Base-by-base conservation (phyloP, 2,888 invertebrate species). In the Hirtodrosophila cameraria region DNA sequence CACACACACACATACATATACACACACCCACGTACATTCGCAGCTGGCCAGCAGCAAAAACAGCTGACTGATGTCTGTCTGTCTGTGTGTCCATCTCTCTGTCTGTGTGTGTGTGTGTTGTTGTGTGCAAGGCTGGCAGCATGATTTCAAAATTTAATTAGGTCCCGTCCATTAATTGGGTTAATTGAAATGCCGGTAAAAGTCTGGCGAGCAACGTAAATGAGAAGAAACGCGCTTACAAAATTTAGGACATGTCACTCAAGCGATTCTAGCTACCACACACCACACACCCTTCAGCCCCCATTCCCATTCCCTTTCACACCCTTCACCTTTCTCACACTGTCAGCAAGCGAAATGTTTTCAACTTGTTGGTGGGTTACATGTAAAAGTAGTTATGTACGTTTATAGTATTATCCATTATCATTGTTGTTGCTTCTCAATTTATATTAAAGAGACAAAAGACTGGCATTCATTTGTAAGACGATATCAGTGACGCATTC, bases 91-190 rank as follows among this genome's bases (percentile, higher is more conserved):
- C 35, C 25, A 60, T 45, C 23, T 41, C 20, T 38, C 38, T 58
- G 57, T 49, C 41, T 41, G 41, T 25, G 39, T 50, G 53, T 58
- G 39, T 60, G 50, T 69, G 45, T 58, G 63, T 9, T 20, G 57
- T 38, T 66, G 59, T 58, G 57, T 46, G 68, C 48, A 48, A 25
- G 58, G 67, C 68, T 58, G 65, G 75, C 70, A 70, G 66, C 68
- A 81, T 78, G 82, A 86, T 81, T 75, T 85, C 88, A 86, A 88
- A 88, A 86, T 89, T 88, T 88, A 88, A 89, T 89, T 88, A 87
- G 86, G 87, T 87, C 81, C 87, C 87, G 85, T 88, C 82, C 85
- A 88, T 88, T 89, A 89, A 89, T 89, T 88, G 89, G 89, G 88
- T 89, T 89, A 89, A 89, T 89, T 89, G 88, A 89, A 85, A 82